Conservation (phyloP, 1,140 invertebrate genomes). For the Lethrus apterus region DNA sequence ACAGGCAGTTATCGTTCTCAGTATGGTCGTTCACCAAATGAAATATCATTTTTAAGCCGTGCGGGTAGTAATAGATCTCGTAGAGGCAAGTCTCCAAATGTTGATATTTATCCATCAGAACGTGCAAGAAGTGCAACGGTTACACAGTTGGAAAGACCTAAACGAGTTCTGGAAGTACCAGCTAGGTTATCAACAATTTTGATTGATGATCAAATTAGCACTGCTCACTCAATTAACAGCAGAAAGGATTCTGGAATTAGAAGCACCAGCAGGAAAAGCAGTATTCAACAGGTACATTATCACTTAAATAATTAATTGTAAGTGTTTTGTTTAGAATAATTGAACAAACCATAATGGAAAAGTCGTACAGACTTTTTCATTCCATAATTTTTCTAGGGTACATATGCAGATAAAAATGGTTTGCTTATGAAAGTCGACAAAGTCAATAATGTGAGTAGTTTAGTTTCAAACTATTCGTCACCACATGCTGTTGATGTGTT, state of each 20-base stretch:
- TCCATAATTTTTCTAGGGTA: too few relatives aligned
- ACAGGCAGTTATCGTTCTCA: conserved; percentile 50
- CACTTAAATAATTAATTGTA: conserved; percentile 16
- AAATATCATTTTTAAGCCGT: conserved; percentile 44
- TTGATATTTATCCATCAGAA: conserved; percentile 24
- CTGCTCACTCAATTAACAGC: conserved; percentile 65
- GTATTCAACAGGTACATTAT: conserved; percentile 80
- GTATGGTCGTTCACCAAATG: conserved; percentile 45
- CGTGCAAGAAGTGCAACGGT: conserved; percentile 35
- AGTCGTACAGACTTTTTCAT: too few relatives aligned
- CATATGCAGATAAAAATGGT: too few relatives aligned
- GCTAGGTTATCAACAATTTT: conserved; percentile 32
- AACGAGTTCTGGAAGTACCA: conserved; percentile 34
- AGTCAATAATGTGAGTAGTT: too few relatives aligned
- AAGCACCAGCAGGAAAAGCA: conserved; percentile 74
- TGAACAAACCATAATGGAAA: too few relatives aligned
- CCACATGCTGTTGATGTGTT: too few relatives aligned
- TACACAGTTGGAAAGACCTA: conserved; percentile 25
- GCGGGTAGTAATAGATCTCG: conserved; percentile 45
- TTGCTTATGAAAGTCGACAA: too few relatives aligned
- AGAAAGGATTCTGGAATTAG: conserved; percentile 81
- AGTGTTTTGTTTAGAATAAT: not conserved
- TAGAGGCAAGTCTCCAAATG: conserved; percentile 33
- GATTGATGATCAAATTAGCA: conserved; percentile 62
- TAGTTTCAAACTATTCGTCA: too few relatives aligned